Percentiles rank a stretch among this genome's conserved stretches.
phyloP scores from a whole-genome alignment of 2,113 vertebrate species.

The crab-eating macaque (Macaca fascicularis) region T2T-MFA8v1.1 NC_088375.1:232059001-232059500 shows the following conservation, averaged over 20 bases:
- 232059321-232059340: rapidly evolving
- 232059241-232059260: background rate
- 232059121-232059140: background rate
- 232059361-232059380: background rate
- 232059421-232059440: rapidly evolving
- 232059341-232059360: no score
- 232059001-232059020: rapidly evolving
- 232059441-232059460: background rate
- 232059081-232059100: rapidly evolving
- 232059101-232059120: rapidly evolving
- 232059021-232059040: background rate
- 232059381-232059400: rapidly evolving
- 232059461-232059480: no score
- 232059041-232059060: no score
- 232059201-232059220: background rate
- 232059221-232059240: background rate
- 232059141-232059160: rapidly evolving
- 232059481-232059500: background rate
- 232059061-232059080: rapidly evolving
- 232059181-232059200: background rate
- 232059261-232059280: background rate
- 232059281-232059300: background rate
- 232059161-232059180: background rate
- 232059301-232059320: rapidly evolving
- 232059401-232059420: no score